Evolutionary conservation across 92 coral and sea anemone genomes (phyloP), one percentile per base, ranked within the genome.

Genomic region (Anthopleura xanthogrammica): DNA sequence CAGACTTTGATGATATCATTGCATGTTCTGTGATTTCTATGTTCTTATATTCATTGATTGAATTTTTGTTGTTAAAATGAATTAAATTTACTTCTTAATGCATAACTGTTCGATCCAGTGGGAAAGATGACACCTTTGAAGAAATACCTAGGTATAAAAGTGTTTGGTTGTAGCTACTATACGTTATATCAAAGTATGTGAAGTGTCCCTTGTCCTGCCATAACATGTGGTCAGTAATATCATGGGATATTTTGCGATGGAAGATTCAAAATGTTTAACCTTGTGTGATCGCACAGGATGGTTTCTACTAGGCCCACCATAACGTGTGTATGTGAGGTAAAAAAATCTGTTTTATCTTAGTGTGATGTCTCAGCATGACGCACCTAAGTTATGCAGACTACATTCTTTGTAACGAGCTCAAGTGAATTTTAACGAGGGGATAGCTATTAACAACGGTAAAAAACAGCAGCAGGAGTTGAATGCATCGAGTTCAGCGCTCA

Each of bases 1-100:
- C 73, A 79, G 89, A 52, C 42, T 77, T 36, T 82, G 10, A 7
- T 52, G 60, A 11, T 8, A 62, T 23, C 36, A 62, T 14, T 20
- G 20, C 36, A 29, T 29, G 29, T 62, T n/a, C 70, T 20, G 70
- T 20, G 4, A 1, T 62, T 62, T 62, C 29, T 7, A 20, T 62
- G 29, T 62, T 10, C 13, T 1, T 5, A 23, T 20, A 14, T 54
- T 54, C 3, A 54, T 8, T 54, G 58, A 54, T 54, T 54, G 58
- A 3, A 54, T 11, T 8, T 54, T 54, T 54, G 2, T 54, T 54
- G 7, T 50, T 6, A 11, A 50, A 50, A 54, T 12, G 17, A 54
- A 54, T 54, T 9, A 54, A 54, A 50, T 50, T 14, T 54, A 54
- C 50, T 46, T 46, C 5, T 46, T 9, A 46, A 4, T 46, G 50